phyloP scores from a whole-genome alignment of 1,140 invertebrate species.

The Temnothorax longispinosus region DNA sequence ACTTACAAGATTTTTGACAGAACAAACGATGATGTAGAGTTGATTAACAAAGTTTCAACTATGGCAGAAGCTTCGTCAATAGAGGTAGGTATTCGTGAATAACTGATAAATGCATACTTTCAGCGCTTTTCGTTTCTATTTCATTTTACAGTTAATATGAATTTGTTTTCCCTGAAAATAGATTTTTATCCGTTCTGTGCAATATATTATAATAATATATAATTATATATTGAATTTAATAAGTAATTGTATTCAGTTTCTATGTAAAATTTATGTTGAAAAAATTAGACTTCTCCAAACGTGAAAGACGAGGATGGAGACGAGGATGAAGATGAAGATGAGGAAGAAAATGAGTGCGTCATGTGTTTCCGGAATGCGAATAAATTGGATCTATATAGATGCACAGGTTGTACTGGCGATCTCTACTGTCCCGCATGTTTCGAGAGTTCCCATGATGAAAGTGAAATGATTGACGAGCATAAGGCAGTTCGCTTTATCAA shows the following conservation, averaged over 20 bases:
- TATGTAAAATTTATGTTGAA: background rate
- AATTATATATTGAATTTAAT: background rate
- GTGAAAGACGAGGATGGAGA: constrained; percentile 14
- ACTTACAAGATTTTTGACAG: background rate
- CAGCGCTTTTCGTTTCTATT: background rate
- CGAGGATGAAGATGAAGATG: background rate
- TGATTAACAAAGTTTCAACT: constrained; percentile 80
- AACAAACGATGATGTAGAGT: constrained; percentile 70
- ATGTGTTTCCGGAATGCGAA: constrained; percentile 77
- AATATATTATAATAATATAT: background rate
- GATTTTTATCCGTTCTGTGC: background rate
- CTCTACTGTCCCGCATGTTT: constrained; percentile 80
- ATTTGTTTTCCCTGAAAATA: background rate
- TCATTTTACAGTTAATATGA: background rate
- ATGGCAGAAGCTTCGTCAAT: constrained; percentile 64
- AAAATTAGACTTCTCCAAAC: background rate
- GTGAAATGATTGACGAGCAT: constrained; percentile 78
- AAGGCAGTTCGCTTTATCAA: constrained; percentile 54
- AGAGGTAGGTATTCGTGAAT: constrained; percentile 57
- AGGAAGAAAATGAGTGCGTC: constrained; percentile 68
- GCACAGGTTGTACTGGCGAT: constrained; percentile 78
- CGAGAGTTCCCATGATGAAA: constrained; percentile 80
- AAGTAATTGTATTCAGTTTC: background rate
- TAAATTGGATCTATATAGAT: constrained; percentile 68
- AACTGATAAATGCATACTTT: background rate